Percentiles rank a stretch among this genome's conserved stretches.
Conservation (phyloP, 2,113 vertebrate genomes). For the Eidolon helvum region DNA sequence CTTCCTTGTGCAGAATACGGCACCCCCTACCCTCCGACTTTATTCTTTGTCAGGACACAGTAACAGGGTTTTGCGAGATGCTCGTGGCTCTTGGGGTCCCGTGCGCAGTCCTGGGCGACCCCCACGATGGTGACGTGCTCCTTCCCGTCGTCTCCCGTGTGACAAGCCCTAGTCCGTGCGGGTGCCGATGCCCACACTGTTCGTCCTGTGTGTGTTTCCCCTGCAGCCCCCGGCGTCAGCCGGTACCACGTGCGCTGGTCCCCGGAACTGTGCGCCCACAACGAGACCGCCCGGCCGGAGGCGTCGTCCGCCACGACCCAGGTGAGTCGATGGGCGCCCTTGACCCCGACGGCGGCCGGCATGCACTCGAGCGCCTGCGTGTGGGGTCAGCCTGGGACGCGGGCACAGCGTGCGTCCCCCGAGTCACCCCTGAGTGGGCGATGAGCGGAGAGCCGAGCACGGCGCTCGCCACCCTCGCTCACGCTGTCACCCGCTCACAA, state of each 20-base stretch:
- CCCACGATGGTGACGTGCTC: accelerated
- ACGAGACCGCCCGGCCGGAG: constrained; percentile 85
- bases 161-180: accelerated
- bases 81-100: accelerated
- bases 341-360: too few relatives aligned
- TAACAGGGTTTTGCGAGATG: too few relatives aligned
- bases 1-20: background rate
- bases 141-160: accelerated
- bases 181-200: background rate
- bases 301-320: constrained; percentile 87
- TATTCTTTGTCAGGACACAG: background rate
- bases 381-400: too few relatives aligned
- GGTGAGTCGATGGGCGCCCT: constrained; percentile 76
- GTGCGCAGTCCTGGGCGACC: accelerated
- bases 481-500: too few relatives aligned
- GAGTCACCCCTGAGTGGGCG: too few relatives aligned
- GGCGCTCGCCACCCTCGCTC: too few relatives aligned
- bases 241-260: constrained; percentile 93
- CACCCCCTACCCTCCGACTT: background rate
- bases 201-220: background rate
- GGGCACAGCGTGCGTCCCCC: too few relatives aligned
- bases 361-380: too few relatives aligned
- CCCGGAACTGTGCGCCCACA: constrained; percentile 91
- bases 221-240: constrained; percentile 83
- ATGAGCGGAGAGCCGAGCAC: too few relatives aligned